Conservation (phyloP, 2,888 invertebrate species). For the Tricholauxania praeusta region DNA sequence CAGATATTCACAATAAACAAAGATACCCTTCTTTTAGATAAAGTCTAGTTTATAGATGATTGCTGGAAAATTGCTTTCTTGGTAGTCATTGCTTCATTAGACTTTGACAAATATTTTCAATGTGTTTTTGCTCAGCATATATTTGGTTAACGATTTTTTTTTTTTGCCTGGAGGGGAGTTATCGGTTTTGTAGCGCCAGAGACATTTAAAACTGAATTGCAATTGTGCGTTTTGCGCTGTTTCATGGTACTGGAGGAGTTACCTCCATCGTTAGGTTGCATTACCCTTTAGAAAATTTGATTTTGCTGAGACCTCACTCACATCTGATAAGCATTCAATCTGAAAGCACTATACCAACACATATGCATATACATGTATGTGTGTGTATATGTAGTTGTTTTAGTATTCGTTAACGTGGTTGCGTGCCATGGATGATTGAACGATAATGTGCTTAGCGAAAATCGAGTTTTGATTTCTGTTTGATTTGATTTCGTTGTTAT, state of each 20-base stretch:
- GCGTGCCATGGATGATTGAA: neutral
- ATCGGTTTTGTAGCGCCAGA: too few relatives aligned
- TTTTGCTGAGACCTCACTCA: neutral
- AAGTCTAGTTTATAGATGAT: constrained; percentile 6
- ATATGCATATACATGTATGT: neutral
- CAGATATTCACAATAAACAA: too few relatives aligned
- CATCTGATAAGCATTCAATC: neutral
- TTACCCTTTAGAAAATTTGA: too few relatives aligned
- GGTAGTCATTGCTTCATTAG: constrained; percentile 28
- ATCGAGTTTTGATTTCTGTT: constrained; percentile 65
- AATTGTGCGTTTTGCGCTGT: too few relatives aligned
- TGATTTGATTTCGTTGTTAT: constrained; percentile 53
- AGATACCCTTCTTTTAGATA: neutral
- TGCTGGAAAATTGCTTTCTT: constrained; percentile 33
- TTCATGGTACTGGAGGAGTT: too few relatives aligned
- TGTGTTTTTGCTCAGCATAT: constrained; percentile 19
- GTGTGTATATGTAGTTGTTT: neutral
- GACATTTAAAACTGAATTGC: too few relatives aligned
- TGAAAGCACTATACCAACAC: neutral
- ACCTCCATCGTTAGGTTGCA: too few relatives aligned
- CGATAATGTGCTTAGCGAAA: constrained; percentile 52
- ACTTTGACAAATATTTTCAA: constrained; percentile 19
- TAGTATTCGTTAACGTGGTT: too few relatives aligned
- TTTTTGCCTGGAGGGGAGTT: neutral
- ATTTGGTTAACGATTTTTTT: constrained; percentile 7